phyloP scores from a whole-genome alignment of 1,140 invertebrate species.

The Ptiloglossa arizonensis region DNA sequence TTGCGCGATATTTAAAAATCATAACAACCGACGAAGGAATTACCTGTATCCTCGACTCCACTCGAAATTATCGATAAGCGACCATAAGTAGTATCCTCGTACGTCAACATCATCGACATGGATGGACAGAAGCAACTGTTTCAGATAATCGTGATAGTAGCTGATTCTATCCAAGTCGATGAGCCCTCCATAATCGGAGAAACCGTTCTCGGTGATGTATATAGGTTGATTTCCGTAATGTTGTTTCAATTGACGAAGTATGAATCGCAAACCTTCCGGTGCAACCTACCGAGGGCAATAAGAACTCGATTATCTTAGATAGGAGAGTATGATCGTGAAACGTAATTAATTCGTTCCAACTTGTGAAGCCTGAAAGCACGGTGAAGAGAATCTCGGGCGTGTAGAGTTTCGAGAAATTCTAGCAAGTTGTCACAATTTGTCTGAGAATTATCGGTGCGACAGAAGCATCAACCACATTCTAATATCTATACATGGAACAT shows the following conservation, averaged over 20 bases:
- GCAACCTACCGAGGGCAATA: constrained; percentile 67
- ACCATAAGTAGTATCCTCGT: constrained; percentile 87
- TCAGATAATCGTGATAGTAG: constrained; percentile 85
- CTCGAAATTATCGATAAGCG: constrained; percentile 91
- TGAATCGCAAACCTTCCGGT: constrained; percentile 82
- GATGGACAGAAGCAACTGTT: constrained; percentile 86
- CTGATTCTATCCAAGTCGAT: constrained; percentile 65
- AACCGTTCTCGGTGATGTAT: constrained; percentile 56
- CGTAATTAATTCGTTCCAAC: too few species aligned
- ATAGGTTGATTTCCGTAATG: constrained; percentile 78
- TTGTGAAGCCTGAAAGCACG: too few species aligned
- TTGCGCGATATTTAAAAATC: background rate
- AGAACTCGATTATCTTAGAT: too few species aligned
- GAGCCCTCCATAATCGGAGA: constrained; percentile 58
- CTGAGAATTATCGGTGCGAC: too few species aligned
- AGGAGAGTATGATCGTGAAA: too few species aligned
- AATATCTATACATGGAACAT: too few species aligned
- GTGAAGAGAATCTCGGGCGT: too few species aligned
- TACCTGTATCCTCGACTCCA: constrained; percentile 87
- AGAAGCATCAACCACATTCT: too few species aligned
- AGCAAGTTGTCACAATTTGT: too few species aligned
- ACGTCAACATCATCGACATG: constrained; percentile 86
- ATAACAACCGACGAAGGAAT: constrained; percentile 68
- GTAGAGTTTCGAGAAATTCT: too few species aligned
- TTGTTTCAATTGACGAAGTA: constrained; percentile 85